phyloP scores from a whole-genome alignment of 2,888 invertebrate genomes.

The Macrosoma leucophasiata region DNA sequence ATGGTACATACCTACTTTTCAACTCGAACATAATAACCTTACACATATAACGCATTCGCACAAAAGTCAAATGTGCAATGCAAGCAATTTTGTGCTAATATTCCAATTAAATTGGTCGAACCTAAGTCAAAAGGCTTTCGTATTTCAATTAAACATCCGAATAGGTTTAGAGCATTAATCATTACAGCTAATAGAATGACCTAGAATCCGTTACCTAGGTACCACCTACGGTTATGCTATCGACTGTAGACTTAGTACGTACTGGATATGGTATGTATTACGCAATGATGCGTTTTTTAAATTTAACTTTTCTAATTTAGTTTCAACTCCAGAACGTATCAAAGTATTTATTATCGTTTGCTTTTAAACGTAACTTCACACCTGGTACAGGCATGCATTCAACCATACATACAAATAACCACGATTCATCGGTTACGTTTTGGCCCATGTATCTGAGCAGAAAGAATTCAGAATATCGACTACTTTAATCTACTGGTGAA shows the following conservation, averaged over 20 bases:
- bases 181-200: slow-evolving; percentile 40
- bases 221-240: slow-evolving; percentile 29
- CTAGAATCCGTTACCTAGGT: slow-evolving; percentile 24
- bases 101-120: slow-evolving; percentile 33
- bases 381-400: background rate
- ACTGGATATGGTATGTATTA: slow-evolving; percentile 3
- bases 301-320: background rate
- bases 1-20: too few species aligned
- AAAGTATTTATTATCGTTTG: background rate
- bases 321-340: background rate
- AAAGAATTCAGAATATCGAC: background rate
- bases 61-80: too few species aligned
- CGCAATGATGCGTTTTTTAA: background rate
- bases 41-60: too few species aligned
- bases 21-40: too few species aligned
- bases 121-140: slow-evolving; percentile 49
- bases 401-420: too few species aligned
- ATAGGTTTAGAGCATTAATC: slow-evolving; percentile 47
- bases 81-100: too few species aligned
- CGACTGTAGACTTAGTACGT: background rate
- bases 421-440: background rate
- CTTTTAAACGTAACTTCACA: background rate
- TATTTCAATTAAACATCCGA: slow-evolving; percentile 56
- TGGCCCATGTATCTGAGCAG: background rate
- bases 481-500: background rate